Percentiles rank a stretch among this genome's conserved stretches.
These are phyloP conservation scores for Ophion costatus DNA, from an alignment of 2,888 invertebrate species.

Conservation along the genomic window DNA sequence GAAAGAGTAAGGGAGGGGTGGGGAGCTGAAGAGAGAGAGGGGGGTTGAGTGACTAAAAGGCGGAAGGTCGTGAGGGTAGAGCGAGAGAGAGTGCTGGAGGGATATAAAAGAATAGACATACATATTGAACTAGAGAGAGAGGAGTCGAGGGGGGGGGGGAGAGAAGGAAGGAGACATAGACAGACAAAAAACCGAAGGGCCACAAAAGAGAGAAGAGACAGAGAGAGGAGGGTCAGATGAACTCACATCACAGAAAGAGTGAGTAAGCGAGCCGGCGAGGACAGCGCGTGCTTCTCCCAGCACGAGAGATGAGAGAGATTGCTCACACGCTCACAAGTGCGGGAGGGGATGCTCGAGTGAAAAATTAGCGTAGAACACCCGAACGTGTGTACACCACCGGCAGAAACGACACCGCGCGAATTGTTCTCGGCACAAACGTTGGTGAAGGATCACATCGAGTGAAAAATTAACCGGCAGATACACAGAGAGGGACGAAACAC, in stretches of 20 bases:
- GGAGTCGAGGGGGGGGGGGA: not conserved
- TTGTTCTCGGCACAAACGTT: conserved; percentile 32
- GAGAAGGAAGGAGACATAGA: not conserved
- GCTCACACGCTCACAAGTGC: conserved; percentile 59
- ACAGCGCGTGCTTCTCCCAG: conserved; percentile 47
- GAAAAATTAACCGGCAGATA: conserved; percentile 60
- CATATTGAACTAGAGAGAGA: too few species aligned
- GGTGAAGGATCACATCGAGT: conserved; percentile 52
- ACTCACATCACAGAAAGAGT: conserved; percentile 14
- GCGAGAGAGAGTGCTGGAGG: too few species aligned
- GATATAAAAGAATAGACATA: too few species aligned
- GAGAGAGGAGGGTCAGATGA: not conserved
- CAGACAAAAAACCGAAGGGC: too few species aligned
- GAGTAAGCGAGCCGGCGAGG: conserved; percentile 33
- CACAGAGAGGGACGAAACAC: conserved; percentile 36
- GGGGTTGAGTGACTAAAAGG: not conserved
- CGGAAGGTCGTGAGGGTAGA: too few species aligned
- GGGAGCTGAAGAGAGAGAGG: not conserved
- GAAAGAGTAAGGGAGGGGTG: too few species aligned
- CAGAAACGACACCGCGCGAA: conserved; percentile 24
- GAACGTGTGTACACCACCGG: conserved; percentile 17
- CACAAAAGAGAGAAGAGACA: not conserved
- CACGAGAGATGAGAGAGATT: conserved; percentile 66
- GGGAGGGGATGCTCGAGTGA: conserved; percentile 57
- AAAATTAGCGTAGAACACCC: conserved; percentile 58